Percentiles rank a stretch among this genome's conserved stretches.
These are phyloP conservation scores for Myioborus melanocephalus DNA, from an alignment of 2,797 vertebrate species.

Conservation along the genomic window DNA sequence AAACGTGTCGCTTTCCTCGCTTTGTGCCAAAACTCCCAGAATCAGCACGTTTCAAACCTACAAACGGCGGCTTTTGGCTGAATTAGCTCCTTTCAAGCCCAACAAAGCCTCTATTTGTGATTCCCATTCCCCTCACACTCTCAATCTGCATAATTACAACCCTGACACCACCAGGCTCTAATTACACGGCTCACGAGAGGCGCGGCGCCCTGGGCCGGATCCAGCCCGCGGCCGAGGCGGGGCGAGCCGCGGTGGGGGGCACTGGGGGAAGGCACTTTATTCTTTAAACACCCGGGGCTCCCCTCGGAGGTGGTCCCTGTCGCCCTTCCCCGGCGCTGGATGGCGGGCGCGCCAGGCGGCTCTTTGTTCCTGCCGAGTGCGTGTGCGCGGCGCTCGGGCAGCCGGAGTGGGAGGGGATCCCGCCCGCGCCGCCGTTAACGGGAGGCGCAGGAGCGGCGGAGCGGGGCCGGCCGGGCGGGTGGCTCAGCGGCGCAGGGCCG, in stretches of 20 bases:
- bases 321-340: not conserved
- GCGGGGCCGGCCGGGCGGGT: not conserved
- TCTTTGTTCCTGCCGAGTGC: slow-evolving; percentile 51
- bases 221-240: not conserved
- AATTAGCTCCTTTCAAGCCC: not conserved
- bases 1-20: not conserved
- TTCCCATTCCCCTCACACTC: slow-evolving; percentile 66
- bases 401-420: slow-evolving; percentile 20
- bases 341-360: not conserved
- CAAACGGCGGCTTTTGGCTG: not conserved
- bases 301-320: not conserved
- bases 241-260: not conserved
- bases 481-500: not conserved
- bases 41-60: not conserved
- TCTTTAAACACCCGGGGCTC: not conserved
- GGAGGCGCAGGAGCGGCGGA: not conserved
- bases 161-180: slow-evolving; percentile 64
- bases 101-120: slow-evolving; percentile 40
- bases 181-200: slow-evolving; percentile 48
- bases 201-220: not conserved
- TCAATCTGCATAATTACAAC: slow-evolving; percentile 72
- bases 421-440: slow-evolving; percentile 12
- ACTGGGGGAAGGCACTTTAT: not conserved
- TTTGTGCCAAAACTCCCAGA: not conserved
- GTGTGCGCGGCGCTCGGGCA: not conserved